These are phyloP conservation scores for Hymenopus coronatus DNA, from an alignment of 2,888 invertebrate genomes.

Conservation along the genomic window DNA sequence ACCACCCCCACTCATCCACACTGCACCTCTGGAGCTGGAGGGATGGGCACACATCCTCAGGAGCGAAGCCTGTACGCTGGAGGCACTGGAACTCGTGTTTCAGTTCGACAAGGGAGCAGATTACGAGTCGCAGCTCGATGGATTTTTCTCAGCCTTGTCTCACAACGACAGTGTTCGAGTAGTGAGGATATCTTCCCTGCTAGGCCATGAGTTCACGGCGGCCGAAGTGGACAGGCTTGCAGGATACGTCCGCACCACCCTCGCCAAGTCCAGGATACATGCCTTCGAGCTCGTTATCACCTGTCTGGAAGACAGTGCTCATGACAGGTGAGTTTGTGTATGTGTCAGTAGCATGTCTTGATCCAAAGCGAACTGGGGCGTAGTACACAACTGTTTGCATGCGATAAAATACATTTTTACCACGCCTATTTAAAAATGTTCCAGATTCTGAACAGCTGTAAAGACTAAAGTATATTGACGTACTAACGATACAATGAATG, in stretches of 20 bases:
- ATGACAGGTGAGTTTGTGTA: slow-evolving; percentile 43
- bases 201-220: slow-evolving; percentile 54
- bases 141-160: slow-evolving; percentile 51
- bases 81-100: slow-evolving; percentile 52
- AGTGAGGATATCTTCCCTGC: slow-evolving; percentile 51
- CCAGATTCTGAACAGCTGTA: too few species aligned
- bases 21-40: slow-evolving; percentile 50
- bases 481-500: too few species aligned
- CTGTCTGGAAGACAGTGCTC: slow-evolving; percentile 53
- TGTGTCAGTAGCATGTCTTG: too few species aligned
- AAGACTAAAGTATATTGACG: too few species aligned
- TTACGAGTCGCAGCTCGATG: slow-evolving; percentile 45
- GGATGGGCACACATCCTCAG: slow-evolving; percentile 54
- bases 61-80: slow-evolving; percentile 50
- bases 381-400: too few species aligned
- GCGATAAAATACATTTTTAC: too few species aligned
- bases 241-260: slow-evolving; percentile 48
- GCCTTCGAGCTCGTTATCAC: slow-evolving; percentile 55
- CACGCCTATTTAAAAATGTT: too few species aligned
- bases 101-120: slow-evolving; percentile 49
- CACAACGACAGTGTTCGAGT: slow-evolving; percentile 54
- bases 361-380: too few species aligned
- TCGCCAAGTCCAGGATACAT: slow-evolving; percentile 51
- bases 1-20: slow-evolving; percentile 41
- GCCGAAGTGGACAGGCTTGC: slow-evolving; percentile 52